phyloP scores from a whole-genome alignment of 2,888 invertebrate species.

The Oxytorus armatus region DNA sequence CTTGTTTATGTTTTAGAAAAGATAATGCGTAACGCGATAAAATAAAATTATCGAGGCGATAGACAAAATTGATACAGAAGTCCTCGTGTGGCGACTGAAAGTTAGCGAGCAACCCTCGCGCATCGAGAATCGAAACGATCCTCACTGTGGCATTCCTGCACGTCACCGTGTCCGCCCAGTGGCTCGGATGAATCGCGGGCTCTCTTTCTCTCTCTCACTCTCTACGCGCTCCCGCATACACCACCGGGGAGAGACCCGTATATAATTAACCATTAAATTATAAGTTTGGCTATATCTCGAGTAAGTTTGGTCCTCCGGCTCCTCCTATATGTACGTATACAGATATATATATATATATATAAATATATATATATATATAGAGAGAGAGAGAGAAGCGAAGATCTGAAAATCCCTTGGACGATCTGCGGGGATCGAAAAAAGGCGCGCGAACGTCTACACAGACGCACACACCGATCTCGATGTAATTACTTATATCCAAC shows the following conservation, averaged over 20 bases:
- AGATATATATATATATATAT: constrained; percentile 6
- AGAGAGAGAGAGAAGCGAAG: constrained; percentile 24
- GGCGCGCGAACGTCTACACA: constrained; percentile 45
- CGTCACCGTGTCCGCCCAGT: constrained; percentile 84
- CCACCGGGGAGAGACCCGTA: constrained; percentile 78
- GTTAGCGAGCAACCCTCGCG: constrained; percentile 41
- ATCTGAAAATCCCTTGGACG: constrained; percentile 37
- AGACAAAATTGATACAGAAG: constrained; percentile 46
- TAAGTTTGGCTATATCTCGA: constrained; percentile 83
- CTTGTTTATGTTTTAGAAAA: too few species aligned
- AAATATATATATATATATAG: constrained; percentile 4
- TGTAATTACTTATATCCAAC: constrained; percentile 78
- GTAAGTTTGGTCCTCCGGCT: constrained; percentile 62
- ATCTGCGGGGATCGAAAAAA: constrained; percentile 40
- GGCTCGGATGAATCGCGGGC: constrained; percentile 81
- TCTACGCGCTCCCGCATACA: constrained; percentile 60
- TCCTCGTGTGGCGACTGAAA: constrained; percentile 34
- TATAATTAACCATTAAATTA: constrained; percentile 85
- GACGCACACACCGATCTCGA: constrained; percentile 31
- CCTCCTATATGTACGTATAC: constrained; percentile 11
- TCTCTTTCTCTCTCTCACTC: constrained; percentile 51
- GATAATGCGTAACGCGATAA: too few species aligned
- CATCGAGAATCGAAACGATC: constrained; percentile 56
- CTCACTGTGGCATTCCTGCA: constrained; percentile 78
- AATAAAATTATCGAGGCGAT: constrained; percentile 48